Percentiles rank a stretch among this genome's conserved stretches.
phyloP scores from a whole-genome alignment of 2,797 vertebrate species.

The Rhinichthys osculus region DNA sequence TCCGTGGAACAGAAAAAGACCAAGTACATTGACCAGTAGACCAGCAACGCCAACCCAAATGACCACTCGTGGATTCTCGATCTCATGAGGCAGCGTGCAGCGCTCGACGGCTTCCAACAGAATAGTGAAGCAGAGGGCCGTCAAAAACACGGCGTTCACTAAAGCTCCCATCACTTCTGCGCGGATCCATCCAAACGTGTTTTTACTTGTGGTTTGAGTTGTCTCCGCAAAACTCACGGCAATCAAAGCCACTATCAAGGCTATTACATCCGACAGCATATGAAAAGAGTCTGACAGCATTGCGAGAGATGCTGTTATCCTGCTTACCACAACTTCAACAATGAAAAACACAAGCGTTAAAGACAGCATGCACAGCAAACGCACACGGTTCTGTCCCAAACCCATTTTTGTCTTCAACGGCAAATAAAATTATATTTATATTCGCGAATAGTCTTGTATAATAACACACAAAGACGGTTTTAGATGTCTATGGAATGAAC shows the following conservation, averaged over 20 bases:
- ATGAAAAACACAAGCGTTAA: conserved; percentile 86
- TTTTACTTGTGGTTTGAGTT: conserved; percentile 81
- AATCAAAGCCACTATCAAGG: conserved; percentile 84
- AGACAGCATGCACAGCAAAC: conserved; percentile 83
- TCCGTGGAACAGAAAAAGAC: conserved; percentile 84
- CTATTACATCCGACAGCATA: conserved; percentile 88
- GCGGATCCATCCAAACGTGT: conserved; percentile 88
- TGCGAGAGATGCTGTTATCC: conserved; percentile 82
- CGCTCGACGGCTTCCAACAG: conserved; percentile 85
- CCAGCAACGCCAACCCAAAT: conserved; percentile 81
- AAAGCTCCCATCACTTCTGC: conserved; percentile 87
- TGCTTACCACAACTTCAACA: conserved; percentile 85
- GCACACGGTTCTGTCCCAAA: conserved; percentile 74
- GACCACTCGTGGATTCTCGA: conserved; percentile 82
- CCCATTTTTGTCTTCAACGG: conserved; percentile 57
- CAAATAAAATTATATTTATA: no score
- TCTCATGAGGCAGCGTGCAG: conserved; percentile 84
- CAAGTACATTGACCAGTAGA: conserved; percentile 81
- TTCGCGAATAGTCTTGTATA: neutral
- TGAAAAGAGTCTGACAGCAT: conserved; percentile 89
- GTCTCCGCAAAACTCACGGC: conserved; percentile 83
- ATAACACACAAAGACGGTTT: neutral
- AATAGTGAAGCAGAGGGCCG: conserved; percentile 86
- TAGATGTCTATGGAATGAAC: neutral
- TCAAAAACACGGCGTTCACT: conserved; percentile 86